Percentiles rank a stretch among this genome's conserved stretches.
phyloP scores from a whole-genome alignment of 92 coral and sea anemone genomes.

The Palythoa grandiflora region DNA sequence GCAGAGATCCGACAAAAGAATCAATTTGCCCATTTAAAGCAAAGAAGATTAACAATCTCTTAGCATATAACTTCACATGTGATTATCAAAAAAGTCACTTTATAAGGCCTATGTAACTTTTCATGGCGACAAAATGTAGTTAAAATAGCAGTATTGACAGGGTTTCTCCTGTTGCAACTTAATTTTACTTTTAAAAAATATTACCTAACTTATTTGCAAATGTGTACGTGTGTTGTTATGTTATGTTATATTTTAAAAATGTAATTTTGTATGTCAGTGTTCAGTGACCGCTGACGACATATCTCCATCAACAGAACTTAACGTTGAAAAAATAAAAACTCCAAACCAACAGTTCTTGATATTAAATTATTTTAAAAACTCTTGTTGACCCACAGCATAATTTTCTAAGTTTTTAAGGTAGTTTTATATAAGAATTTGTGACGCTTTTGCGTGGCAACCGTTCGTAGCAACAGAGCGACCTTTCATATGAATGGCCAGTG shows the following conservation, averaged over 20 bases:
- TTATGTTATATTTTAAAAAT: no score
- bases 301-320: not conserved
- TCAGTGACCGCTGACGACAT: no score
- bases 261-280: no score
- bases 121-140: not conserved
- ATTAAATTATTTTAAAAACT: not conserved
- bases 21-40: not conserved
- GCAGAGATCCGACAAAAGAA: not conserved
- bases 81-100: not conserved
- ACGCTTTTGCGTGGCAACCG: slow-evolving; percentile 3
- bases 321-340: not conserved
- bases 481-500: not conserved
- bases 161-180: no score
- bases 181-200: no score
- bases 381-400: not conserved
- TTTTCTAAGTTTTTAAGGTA: not conserved
- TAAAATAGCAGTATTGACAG: not conserved
- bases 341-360: not conserved
- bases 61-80: not conserved
- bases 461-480: not conserved
- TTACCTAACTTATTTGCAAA: no score
- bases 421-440: not conserved
- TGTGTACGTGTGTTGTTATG: no score
- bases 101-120: not conserved
- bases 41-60: not conserved